Evolutionary conservation across 2,797 vertebrate genomes (phyloP).

Genomic region (Coluber constrictor): DNA sequence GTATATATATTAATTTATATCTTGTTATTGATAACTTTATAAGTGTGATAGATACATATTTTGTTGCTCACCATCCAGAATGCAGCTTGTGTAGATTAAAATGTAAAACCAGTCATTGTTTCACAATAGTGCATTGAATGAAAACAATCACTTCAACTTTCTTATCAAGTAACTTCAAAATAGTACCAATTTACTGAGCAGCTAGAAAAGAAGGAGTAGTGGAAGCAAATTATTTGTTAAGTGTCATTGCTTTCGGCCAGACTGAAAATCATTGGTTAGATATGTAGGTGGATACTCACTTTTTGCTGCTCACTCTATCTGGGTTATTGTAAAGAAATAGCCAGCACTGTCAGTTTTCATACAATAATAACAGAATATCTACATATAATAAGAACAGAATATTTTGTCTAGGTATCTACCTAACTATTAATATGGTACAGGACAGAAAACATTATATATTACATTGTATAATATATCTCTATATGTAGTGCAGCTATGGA

Average conservation of each 20-base stretch:
- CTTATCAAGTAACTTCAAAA: conserved; percentile 44
- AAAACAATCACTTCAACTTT: conserved; percentile 30
- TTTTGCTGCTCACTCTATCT: conserved; percentile 22
- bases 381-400: neutral
- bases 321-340: neutral
- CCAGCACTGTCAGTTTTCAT: neutral
- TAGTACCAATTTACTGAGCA: neutral
- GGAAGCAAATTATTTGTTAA: conserved; percentile 56
- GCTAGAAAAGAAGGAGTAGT: conserved; percentile 24
- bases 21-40: conserved; percentile 33
- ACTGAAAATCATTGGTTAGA: conserved; percentile 36
- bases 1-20: neutral
- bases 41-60: conserved; percentile 29
- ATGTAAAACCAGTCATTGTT: conserved; percentile 2
- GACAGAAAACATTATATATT: neutral
- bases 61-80: conserved; percentile 16
- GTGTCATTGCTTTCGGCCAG: conserved; percentile 45
- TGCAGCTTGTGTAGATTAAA: conserved; percentile 24
- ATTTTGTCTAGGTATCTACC: neutral
- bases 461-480: neutral
- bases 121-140: neutral
- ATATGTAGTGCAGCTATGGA: neutral
- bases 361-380: neutral
- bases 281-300: conserved; percentile 31
- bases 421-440: neutral